Evolutionary conservation across 2,797 vertebrate species (phyloP).

Genomic region (Euthynnus affinis): DNA sequence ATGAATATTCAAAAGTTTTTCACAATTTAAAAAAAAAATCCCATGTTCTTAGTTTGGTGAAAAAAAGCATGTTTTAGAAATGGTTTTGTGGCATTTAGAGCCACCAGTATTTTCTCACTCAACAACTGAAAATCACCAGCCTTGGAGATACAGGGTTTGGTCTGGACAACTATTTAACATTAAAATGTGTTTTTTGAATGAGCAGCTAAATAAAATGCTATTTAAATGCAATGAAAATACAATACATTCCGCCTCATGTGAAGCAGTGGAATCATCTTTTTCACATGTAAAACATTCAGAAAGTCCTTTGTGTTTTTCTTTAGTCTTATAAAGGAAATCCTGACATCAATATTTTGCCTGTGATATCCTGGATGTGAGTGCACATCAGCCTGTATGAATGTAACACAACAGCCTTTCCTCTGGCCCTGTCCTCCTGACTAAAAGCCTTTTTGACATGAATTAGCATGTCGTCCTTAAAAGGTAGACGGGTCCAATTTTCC

Average conservation of each 20-base stretch:
- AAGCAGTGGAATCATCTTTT: neutral
- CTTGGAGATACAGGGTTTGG: neutral
- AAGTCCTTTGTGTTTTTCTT: neutral
- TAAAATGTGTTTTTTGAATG: slow-evolving; percentile 17
- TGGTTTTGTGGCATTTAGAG: neutral
- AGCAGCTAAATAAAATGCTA: slow-evolving; percentile 12
- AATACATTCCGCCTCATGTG: neutral
- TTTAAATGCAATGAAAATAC: slow-evolving; percentile 36
- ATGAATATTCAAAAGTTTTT: no score
- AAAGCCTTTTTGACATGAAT: slow-evolving; percentile 90
- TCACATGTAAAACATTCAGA: neutral
- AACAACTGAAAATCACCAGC: neutral
- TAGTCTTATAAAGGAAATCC: slow-evolving; percentile 51
- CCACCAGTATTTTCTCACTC: neutral
- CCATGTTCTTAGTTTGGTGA: neutral
- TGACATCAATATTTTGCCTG: slow-evolving; percentile 60
- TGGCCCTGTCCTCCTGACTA: slow-evolving; percentile 74
- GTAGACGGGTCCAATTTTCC: slow-evolving; percentile 94
- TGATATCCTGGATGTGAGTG: slow-evolving; percentile 57
- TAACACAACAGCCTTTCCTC: slow-evolving; percentile 72
- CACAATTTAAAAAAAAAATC: neutral
- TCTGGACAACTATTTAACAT: neutral
- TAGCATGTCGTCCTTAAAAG: slow-evolving; percentile 98
- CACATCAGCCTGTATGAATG: slow-evolving; percentile 67
- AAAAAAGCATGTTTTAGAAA: neutral